Base-by-base conservation (phyloP, 2,113 vertebrate genomes). In the Acanthisitta chloris region DNA sequence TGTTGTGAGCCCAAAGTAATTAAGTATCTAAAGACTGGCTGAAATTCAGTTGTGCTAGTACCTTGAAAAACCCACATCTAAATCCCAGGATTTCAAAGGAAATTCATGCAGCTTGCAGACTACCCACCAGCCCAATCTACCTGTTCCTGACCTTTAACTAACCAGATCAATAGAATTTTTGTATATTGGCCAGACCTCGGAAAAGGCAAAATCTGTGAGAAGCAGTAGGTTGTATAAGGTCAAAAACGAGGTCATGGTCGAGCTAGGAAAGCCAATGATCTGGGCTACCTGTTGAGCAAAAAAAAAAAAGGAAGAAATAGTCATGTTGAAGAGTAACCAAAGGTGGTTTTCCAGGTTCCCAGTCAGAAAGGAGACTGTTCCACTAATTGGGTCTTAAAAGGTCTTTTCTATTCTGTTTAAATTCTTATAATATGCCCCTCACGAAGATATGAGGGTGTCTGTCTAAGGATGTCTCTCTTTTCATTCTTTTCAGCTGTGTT, bases 311-410 rank as follows among this genome's bases (percentile, higher is more conserved):
- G 48, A 91, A 77, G 40, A 86, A 93, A 57, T 31, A 83, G 57
- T 61, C 43, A 10, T 17, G 36, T 42, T 85, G 59, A 70, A 80
- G 82, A 92, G 66, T 90, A 58, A 29, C 49, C 55, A 62, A 83
- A 83, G 59, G 61, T 83, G 85, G 7, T 72, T 92, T 87, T 90
- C 67, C 16, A 9, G 42, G 43, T 90, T 94, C 52, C 91, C 73
- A 49, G 61, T 88, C 65, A 84, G 79, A 90, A 92, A 69, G 82
- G 90, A 96, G 88, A 84, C 82, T 72, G 55, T 81, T 94, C 61
- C 25, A 38, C 92, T 96, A 96, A 96, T 95, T 96, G 80, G 82
- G 90, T 78, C 88, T 92, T 96, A 90, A 96, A 94, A 94, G 80
- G 45, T 84, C 96, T 96, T 95, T 96, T 90, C 93, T 95, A 6